These are phyloP conservation scores for Cheilosia scutellata DNA, from an alignment of 2,888 invertebrate genomes.

Conservation along the genomic window DNA sequence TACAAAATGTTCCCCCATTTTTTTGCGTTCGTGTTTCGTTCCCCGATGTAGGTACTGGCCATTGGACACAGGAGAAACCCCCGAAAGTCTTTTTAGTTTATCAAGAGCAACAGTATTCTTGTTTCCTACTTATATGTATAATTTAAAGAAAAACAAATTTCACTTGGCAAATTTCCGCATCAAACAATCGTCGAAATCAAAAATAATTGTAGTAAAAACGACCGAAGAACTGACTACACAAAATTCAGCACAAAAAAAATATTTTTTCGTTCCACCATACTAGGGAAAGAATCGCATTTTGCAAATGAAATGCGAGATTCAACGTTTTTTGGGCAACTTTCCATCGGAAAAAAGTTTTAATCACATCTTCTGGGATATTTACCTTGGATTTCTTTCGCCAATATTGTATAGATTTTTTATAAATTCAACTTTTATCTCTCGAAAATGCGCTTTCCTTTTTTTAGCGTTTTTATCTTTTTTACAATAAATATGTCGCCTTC, in stretches of 20 bases:
- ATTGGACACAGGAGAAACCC: constrained; percentile 26
- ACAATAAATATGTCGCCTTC: constrained; percentile 75
- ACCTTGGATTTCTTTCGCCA: constrained; percentile 69
- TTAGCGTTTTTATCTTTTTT: constrained; percentile 66
- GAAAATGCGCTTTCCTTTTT: constrained; percentile 74
- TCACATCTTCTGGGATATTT: constrained; percentile 50
- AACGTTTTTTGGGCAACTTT: constrained; percentile 35
- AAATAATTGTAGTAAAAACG: constrained; percentile 30
- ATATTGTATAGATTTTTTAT: constrained; percentile 62
- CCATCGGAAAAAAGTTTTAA: constrained; percentile 17
- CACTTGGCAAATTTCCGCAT: constrained; percentile 43
- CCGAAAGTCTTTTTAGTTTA: not conserved
- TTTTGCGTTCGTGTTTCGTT: constrained; percentile 70
- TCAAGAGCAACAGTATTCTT: constrained; percentile 38
- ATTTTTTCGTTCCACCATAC: constrained; percentile 42
- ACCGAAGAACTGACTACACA: constrained; percentile 57
- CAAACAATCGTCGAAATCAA: not conserved
- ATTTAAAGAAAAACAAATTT: constrained; percentile 21
- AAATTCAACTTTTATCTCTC: constrained; percentile 66
- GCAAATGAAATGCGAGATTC: constrained; percentile 53
- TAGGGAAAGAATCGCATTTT: constrained; percentile 52
- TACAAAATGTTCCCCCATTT: constrained; percentile 42
- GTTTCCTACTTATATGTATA: not conserved
- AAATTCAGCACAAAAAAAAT: constrained; percentile 53
- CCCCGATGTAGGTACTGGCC: constrained; percentile 7